Conservation (phyloP, 2,888 invertebrate species). For the Peribatodes rhomboidaria region DNA sequence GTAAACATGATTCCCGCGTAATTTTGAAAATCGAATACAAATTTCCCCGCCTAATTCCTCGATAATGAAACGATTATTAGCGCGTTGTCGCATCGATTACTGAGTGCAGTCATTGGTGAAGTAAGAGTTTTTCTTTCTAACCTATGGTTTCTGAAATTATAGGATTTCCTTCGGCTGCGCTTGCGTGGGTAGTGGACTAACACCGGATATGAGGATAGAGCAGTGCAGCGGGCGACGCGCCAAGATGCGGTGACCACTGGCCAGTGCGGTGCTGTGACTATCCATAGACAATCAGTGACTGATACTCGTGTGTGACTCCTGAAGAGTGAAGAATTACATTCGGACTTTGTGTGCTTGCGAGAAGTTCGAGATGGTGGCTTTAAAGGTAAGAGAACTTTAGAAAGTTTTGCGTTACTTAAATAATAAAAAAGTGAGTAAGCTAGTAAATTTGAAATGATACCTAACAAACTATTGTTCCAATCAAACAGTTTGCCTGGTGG, state of each 20-base stretch:
- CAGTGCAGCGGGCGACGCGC: constrained; percentile 50
- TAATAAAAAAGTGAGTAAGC: no score
- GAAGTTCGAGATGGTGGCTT: constrained; percentile 60
- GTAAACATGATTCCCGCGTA: constrained; percentile 6
- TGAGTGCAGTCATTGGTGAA: constrained; percentile 68
- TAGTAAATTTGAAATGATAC: no score
- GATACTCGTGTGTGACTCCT: constrained; percentile 54
- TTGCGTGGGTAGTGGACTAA: constrained; percentile 64
- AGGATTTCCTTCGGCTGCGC: constrained; percentile 77
- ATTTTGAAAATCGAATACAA: constrained; percentile 49
- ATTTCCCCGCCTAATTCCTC: constrained; percentile 55
- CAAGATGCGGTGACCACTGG: constrained; percentile 63
- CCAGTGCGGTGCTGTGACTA: constrained; percentile 60
- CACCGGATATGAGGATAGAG: constrained; percentile 71
- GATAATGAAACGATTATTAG: constrained; percentile 45
- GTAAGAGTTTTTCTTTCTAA: constrained; percentile 72
- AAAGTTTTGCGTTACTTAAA: no score
- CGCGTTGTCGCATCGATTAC: constrained; percentile 61
- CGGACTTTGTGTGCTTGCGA: constrained; percentile 49
- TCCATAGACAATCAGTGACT: constrained; percentile 55
- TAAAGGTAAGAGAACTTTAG: constrained; percentile 58
- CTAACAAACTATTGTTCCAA: no score
- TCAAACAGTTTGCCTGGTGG: background rate
- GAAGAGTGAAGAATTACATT: constrained; percentile 44
- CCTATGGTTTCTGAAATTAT: constrained; percentile 77